Base-by-base conservation (phyloP, 2,888 invertebrate genomes). In the Dynastes tityus region DNA sequence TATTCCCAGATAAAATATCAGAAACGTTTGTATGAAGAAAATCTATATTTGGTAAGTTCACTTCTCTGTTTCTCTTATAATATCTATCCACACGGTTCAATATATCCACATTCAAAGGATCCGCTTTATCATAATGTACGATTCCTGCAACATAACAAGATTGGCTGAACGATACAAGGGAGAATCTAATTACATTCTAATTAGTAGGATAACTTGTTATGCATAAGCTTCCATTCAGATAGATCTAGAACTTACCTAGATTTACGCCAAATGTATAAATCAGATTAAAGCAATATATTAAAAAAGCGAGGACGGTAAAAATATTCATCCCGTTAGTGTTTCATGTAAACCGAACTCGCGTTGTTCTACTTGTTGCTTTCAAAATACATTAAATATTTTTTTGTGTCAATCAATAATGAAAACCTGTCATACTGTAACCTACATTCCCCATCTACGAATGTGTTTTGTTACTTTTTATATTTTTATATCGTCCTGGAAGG, bases 1-100 rank as follows among this genome's bases (percentile, higher is more conserved):
- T 73, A 40, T 78, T 78, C 3, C 55, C 73, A 5, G 78, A 78
- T 55, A 78, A 67, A 40, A 73, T 73, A 65, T 78, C 78, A 4
- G 73, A 55, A 11, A 78, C 58, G 22, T 13, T 65, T 27, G 27
- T 55, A 13, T 74, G 45, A 5, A 32, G 16, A 61, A 74, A 61
- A 27, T 74, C 8, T 9, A 74, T 45, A 2, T 2, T 9, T 1
- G 73, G 73, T 2, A 9, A 6, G 61, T 13, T 49, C 73, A 8
- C 8, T 11, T 2, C 73, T 55, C 8, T 55, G 63, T 16, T 13
- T 2, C 73, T 55, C 8, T 55, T 65, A 45, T 65, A 78, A 53
- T 74, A 45, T n/a, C 73, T 64, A 9, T 73, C 73, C 8, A 65
- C 58, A 6, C 64, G 71, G 3, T 78, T 29, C 32, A 78, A 16